Conservation (phyloP, 2,113 vertebrate genomes). For the Corythornis vintsioides region DNA sequence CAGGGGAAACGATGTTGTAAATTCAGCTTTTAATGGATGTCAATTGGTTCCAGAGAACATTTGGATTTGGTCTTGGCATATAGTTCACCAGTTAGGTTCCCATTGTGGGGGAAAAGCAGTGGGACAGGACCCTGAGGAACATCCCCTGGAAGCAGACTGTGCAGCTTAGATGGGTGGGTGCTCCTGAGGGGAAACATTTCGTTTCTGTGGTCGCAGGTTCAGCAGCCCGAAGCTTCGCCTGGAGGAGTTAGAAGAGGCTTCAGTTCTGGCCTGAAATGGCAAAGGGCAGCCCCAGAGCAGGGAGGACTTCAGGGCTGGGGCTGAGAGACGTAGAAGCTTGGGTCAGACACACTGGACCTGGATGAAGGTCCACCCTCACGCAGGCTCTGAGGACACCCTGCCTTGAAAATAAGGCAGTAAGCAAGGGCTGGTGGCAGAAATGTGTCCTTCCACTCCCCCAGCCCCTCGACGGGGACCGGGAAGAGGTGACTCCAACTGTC, state of each 20-base stretch:
- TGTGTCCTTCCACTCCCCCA: not conserved
- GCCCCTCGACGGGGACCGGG: accelerated
- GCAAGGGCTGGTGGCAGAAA: not conserved
- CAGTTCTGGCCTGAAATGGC: accelerated
- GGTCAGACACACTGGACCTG: not conserved
- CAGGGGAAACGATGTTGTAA: not conserved
- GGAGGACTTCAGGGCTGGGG: not conserved
- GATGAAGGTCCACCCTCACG: not conserved
- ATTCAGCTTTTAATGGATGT: not conserved
- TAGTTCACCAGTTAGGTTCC: not conserved
- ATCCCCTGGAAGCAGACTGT: not conserved
- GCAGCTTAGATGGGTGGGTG: accelerated
- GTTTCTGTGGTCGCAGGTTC: not conserved
- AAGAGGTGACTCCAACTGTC: not conserved
- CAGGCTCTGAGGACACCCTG: not conserved
- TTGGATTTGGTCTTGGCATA: not conserved
- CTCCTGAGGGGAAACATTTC: accelerated
- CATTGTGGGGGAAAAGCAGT: not conserved
- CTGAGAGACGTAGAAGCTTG: not conserved
- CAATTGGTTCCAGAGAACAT: not conserved
- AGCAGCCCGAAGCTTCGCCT: not conserved
- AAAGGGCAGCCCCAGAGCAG: not conserved
- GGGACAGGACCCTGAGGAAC: not conserved
- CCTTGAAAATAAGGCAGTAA: not conserved
- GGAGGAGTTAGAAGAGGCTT: not conserved